Base-by-base conservation (phyloP, 1,140 invertebrate species). In the Panagrolaimus sp. region DNA sequence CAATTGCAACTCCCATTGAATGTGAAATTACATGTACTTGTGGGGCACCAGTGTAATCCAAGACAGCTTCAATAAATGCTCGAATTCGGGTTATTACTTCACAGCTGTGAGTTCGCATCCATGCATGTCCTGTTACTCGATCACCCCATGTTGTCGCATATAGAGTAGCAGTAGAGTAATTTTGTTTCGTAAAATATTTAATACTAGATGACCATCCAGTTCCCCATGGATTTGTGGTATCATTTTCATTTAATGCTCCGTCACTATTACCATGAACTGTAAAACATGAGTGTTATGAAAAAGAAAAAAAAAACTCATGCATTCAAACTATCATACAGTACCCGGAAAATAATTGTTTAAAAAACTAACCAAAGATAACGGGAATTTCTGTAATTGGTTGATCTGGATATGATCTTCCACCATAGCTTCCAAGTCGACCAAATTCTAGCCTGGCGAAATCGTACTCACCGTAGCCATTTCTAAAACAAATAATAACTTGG, bases 11-110 rank as follows among this genome's bases (percentile, higher is more conserved):
- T 1, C 62, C 62, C 27, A 63, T 31, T 4, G 27, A 31, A 31
- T 42, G 38, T 43, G 62, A 63, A 63, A 63, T 63, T 5, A 63
- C 62, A 63, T 63, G 14, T 8, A 63, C 42, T 9, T 63, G 27
- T 1, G 16, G 14, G 5, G 62, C 42, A 3, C 27, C 27, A 11
- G 62, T 63, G 7, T 63, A 63, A n/a, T 42, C 16, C 27, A 63
- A 23, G 23, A 63, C 62, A 5, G 62, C 62, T 42, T 63, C 62
- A 20, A 63, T 23, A 43, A 63, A 63, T n/a, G 62, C 38, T 27
- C 62, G 62, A 23, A 20, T 16, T 16, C 62, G 11, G 27, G 27
- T 11, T 11, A 57, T 57, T 4, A 27, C 27, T 23, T 57, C 51
- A 57, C 51, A 57, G 20, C 20, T 25, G 8, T 57, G 51, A 16